Evolutionary conservation across 2,113 vertebrate genomes (phyloP).

Genomic region (Xenopus borealis): DNA sequence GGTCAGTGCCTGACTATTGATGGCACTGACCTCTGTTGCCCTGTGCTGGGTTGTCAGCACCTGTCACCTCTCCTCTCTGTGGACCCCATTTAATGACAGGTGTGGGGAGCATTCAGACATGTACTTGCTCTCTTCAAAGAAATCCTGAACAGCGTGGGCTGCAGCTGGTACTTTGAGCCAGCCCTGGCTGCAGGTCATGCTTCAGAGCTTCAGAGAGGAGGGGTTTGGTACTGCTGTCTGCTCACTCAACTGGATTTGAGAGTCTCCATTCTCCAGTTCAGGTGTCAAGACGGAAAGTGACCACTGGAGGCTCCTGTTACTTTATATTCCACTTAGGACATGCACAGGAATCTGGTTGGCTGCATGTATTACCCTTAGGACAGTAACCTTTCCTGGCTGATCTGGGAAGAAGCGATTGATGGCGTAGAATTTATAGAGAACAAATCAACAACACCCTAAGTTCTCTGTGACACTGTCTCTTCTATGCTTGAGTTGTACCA

Average conservation of each 20-base stretch:
- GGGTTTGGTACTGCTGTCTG: constrained; percentile 67
- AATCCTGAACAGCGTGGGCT: constrained; percentile 3
- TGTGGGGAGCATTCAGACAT: constrained; percentile 20
- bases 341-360: neutral
- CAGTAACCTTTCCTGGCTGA: neutral
- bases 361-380: neutral
- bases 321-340: constrained; percentile 24
- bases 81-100: constrained; percentile 32
- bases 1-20: neutral
- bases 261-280: constrained; percentile 74
- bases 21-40: neutral
- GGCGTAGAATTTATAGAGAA: too few relatives aligned
- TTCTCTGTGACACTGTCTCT: too few relatives aligned
- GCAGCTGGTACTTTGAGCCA: constrained; percentile 12
- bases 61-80: constrained; percentile 22
- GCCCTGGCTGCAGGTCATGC: constrained; percentile 63
- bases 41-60: neutral
- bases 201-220: constrained; percentile 72
- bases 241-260: constrained; percentile 76
- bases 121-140: constrained; percentile 16
- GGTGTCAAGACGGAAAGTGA: constrained; percentile 67
- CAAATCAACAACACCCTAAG: too few relatives aligned
- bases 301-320: constrained; percentile 50
- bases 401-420: too few relatives aligned
- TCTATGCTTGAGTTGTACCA: too few relatives aligned